Conservation (phyloP, 2,888 invertebrate species). For the Chironomus tentans region DNA sequence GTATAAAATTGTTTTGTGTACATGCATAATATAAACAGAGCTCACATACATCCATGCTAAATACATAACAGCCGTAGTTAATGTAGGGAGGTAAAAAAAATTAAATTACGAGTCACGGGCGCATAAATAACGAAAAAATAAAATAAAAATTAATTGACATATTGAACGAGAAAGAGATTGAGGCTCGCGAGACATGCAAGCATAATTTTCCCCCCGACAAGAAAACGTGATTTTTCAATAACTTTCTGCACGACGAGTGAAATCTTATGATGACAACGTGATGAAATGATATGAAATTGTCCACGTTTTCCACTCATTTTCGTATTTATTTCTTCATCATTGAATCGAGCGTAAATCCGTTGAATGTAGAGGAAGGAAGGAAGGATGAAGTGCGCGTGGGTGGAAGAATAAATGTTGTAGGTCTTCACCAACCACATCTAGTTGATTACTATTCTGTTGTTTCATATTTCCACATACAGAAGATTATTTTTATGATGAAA, state of each 20-base stretch:
- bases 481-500: neutral
- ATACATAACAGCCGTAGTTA: neutral
- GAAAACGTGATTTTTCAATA: neutral
- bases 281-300: neutral
- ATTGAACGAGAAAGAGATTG: neutral
- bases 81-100: neutral
- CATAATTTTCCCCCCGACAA: neutral
- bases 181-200: neutral
- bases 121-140: neutral
- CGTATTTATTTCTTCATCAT: neutral
- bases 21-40: neutral
- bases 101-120: neutral
- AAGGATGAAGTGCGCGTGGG: neutral
- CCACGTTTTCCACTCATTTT: neutral
- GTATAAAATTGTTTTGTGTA: neutral
- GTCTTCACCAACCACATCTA: slow-evolving; percentile 17
- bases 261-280: neutral
- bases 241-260: neutral
- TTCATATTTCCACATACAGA: neutral
- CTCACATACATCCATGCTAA: neutral
- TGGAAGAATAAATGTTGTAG: neutral
- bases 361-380: neutral
- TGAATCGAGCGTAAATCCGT: slow-evolving; percentile 6
- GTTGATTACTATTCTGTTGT: neutral
- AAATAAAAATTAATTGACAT: neutral